Evolutionary conservation across 2,888 invertebrate species (phyloP), one percentile per base, ranked within the genome.

Genomic region (Troides oblongomaculatus): DNA sequence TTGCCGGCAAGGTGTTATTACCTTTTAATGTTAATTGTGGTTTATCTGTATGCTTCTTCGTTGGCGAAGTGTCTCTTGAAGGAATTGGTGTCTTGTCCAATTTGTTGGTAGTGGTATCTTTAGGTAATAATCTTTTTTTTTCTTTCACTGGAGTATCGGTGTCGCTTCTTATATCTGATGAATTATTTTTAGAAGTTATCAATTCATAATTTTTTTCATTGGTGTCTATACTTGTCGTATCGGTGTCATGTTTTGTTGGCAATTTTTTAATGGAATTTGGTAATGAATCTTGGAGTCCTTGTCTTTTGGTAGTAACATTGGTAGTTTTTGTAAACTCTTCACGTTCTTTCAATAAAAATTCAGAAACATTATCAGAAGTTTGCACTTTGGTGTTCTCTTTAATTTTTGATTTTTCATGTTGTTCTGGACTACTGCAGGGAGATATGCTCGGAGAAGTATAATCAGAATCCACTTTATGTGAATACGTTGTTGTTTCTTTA

Each of bases 381-480:
- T 12, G 12, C 67, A 77, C 76, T 46, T 71, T 46, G 1, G 4
- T 46, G 14, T 2, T 77, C 18, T 77, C 72, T 66, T 69, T 23
- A 18, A 58, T 65, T 25, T 46, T 46, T 69, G 77, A 78, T 21
- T 75, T 74, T 72, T 87, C 86, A 69, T 75, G 81, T 4, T 78
- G 77, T 65, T 72, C 77, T 14, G 88, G 87, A 77, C 86, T 91
- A 18, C 70, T 76, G 72, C 84, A 84, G 7, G 89, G 88, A 1
- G 90, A 88, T 5, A 83, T 78, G 73, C 82, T 85, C 1, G 87
- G 82, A 50, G 87, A 87, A 65, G 78, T 84, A 5, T 74, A 72
- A 58, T 77, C 78, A n/a, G 81, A 77, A 64, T 78, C 75, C 4
- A 77, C 69, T 12, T 62, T 62, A 67, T 81, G 81, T 46, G 74